Conservation (phyloP, 2,113 vertebrate genomes). For the Psittacula cyanocephala region DNA sequence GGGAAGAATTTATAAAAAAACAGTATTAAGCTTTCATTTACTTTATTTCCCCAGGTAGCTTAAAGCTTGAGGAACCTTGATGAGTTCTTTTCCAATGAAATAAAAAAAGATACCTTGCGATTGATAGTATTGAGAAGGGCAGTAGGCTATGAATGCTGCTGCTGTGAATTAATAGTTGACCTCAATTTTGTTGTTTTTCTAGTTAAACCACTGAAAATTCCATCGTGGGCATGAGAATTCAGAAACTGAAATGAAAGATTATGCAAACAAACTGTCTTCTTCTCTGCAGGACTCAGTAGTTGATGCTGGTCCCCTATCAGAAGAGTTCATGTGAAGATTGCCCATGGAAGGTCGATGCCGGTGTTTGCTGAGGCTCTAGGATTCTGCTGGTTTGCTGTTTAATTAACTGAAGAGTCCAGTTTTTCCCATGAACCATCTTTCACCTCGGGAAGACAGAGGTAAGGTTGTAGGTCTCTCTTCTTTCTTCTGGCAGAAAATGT, state of each 20-base stretch:
- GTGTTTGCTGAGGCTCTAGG: background rate
- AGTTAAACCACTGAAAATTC: background rate
- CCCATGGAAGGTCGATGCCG: background rate
- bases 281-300: background rate
- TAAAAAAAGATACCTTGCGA: background rate
- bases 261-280: background rate
- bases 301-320: background rate
- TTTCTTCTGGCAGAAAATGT: background rate
- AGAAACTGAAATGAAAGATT: background rate
- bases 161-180: background rate
- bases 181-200: background rate
- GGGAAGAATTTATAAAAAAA: background rate
- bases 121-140: background rate
- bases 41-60: background rate
- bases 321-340: background rate
- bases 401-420: background rate
- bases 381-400: background rate
- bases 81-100: background rate
- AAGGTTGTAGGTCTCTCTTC: background rate
- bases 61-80: background rate
- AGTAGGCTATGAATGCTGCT: background rate
- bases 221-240: background rate
- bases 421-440: constrained; percentile 53
- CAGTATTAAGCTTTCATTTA: background rate
- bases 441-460: constrained; percentile 44